Conservation (phyloP, 2,113 vertebrate genomes). For the Alexandromys fortis region DNA sequence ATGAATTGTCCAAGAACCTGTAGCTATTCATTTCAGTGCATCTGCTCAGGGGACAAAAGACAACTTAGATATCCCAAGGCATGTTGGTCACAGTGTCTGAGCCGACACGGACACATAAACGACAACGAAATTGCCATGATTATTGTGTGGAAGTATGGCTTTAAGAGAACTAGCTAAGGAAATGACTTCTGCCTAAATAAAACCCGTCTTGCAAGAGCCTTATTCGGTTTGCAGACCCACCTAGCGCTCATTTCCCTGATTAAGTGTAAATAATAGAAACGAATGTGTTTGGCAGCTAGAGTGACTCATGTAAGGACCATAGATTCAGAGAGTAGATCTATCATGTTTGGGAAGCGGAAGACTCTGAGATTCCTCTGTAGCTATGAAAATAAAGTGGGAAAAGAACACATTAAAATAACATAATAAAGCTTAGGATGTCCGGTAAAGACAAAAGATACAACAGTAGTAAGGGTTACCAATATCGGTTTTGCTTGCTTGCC, state of each 20-base stretch:
- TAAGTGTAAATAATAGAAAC: neutral
- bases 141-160: neutral
- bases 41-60: neutral
- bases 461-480: neutral
- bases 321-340: neutral
- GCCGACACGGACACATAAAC: neutral
- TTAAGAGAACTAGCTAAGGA: neutral
- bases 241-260: neutral
- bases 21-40: neutral
- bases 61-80: neutral
- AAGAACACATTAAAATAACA: neutral
- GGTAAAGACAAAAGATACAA: neutral
- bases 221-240: neutral
- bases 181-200: neutral
- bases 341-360: neutral
- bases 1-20: neutral
- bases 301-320: neutral
- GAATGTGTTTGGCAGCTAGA: neutral
- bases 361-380: neutral
- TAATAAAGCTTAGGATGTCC: neutral
- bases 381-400: neutral
- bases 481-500: neutral
- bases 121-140: neutral
- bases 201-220: neutral
- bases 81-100: neutral